A percentile compares a stretch with the other conserved stretches of the same genome.
These are phyloP conservation scores for Cottoperca gobio DNA, from an alignment of 2,797 vertebrate species.

Conservation along the genomic window DNA sequence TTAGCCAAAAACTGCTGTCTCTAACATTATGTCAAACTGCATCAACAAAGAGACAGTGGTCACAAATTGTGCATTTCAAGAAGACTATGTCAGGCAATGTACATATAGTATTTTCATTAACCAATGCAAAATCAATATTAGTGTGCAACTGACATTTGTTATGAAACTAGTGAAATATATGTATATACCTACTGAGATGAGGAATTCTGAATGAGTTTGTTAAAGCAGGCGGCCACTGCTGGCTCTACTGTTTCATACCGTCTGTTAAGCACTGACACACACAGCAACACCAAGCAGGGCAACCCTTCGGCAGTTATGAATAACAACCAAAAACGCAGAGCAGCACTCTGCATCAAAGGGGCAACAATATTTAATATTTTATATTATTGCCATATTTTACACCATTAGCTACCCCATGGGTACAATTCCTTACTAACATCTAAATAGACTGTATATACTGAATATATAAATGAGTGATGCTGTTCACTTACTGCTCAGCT, in stretches of 20 bases:
- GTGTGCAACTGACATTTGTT: background rate
- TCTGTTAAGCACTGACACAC: background rate
- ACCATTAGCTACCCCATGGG: background rate
- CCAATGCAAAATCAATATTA: constrained; percentile 6
- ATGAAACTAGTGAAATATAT: background rate
- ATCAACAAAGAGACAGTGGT: background rate
- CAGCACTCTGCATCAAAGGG: background rate
- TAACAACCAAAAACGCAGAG: background rate
- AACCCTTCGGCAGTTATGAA: background rate
- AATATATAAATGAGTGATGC: constrained; percentile 14
- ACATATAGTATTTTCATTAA: too few species aligned
- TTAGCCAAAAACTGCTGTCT: background rate
- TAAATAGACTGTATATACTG: background rate
- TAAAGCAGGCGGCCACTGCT: background rate
- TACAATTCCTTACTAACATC: constrained; percentile 7
- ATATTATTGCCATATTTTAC: constrained; percentile 1
- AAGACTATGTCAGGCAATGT: background rate
- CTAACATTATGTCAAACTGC: background rate
- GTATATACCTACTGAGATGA: background rate
- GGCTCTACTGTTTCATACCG: background rate
- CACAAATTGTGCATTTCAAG: background rate
- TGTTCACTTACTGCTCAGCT: constrained; percentile 7
- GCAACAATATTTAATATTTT: background rate
- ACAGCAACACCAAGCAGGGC: constrained; percentile 6
- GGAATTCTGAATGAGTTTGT: background rate